Conservation (phyloP, 2,888 invertebrate genomes). For the Leptarthrus brevirostris region DNA sequence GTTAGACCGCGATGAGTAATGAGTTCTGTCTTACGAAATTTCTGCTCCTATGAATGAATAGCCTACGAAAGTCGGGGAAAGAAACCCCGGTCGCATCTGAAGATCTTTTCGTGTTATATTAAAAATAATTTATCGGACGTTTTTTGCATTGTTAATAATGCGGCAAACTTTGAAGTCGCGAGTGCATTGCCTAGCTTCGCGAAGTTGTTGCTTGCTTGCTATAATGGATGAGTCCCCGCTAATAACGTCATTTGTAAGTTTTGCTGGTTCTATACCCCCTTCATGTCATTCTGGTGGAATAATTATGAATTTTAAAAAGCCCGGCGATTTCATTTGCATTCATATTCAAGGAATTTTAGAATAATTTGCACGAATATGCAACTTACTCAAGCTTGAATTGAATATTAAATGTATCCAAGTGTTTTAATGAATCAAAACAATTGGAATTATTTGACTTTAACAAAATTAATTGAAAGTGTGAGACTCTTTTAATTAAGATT, state of each 20-base stretch:
- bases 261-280: slow-evolving; percentile 3
- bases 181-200: neutral
- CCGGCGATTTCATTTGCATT: too few species aligned
- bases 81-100: slow-evolving; percentile 5
- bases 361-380: too few species aligned
- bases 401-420: too few species aligned
- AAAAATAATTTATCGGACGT: slow-evolving; percentile 48
- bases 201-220: neutral
- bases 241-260: slow-evolving; percentile 43
- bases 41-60: slow-evolving; percentile 39
- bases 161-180: slow-evolving; percentile 32
- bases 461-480: too few species aligned
- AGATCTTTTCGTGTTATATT: slow-evolving; percentile 45
- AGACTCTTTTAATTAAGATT: too few species aligned
- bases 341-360: too few species aligned
- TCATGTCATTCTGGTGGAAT: neutral
- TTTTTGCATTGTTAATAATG: slow-evolving; percentile 47
- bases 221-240: slow-evolving; percentile 28
- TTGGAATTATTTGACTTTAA: too few species aligned
- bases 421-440: too few species aligned
- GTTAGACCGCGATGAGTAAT: slow-evolving; percentile 45
- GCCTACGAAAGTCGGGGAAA: slow-evolving; percentile 36
- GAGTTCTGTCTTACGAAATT: slow-evolving; percentile 45
- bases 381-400: too few species aligned
- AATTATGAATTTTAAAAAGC: slow-evolving; percentile 32